Base-by-base conservation (phyloP, 2,888 invertebrate genomes). In the Xanthia togata region DNA sequence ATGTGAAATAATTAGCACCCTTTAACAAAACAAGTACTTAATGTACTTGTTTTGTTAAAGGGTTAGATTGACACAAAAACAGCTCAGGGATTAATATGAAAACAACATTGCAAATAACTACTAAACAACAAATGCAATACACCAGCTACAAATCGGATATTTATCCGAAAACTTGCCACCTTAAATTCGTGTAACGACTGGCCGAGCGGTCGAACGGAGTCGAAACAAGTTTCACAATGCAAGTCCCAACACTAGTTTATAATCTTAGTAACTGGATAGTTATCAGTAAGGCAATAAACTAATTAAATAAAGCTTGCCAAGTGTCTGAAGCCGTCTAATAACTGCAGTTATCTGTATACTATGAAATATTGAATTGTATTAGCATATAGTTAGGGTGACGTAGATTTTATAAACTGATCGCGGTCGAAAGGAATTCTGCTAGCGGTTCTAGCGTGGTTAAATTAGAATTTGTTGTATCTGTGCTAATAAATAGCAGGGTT, bases 251-350 rank as follows among this genome's bases (percentile, higher is more conserved):
- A 83, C 81, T 84, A 83, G 35, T 35, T 17, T 12, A 14, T 72
- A 70, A 20, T 63, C 31, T 57, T 57, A 73, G 26, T 41, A 41
- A 69, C 14, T 23, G 55, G 68, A 55, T 60, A 80, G 67, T 78
- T 79, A 84, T 80, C 80, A 71, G 26, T 77, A 72, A 35, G 65
- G 50, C 79, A 79, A 86, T 87, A 81, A 86, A 86, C 76, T 72
- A 82, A 84, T 82, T 84, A 82, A 86, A 78, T 86, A 80, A 78
- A 76, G 76, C 76, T 79, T 75, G 76, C 67, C 47, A 41, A 50
- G 50, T 79, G 70, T 63, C 69, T 31, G 44, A 47, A 73, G 76
- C 57, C 23, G 78, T 76, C 63, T 76, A 71, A 77, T 79, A 80
- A 64, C 71, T 35, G n/a, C 70, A 60, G 63, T 73, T 82, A 84